Evolutionary conservation across 2,888 invertebrate species (phyloP), one percentile per base, ranked within the genome.

Genomic region (Nemoura dubitans): DNA sequence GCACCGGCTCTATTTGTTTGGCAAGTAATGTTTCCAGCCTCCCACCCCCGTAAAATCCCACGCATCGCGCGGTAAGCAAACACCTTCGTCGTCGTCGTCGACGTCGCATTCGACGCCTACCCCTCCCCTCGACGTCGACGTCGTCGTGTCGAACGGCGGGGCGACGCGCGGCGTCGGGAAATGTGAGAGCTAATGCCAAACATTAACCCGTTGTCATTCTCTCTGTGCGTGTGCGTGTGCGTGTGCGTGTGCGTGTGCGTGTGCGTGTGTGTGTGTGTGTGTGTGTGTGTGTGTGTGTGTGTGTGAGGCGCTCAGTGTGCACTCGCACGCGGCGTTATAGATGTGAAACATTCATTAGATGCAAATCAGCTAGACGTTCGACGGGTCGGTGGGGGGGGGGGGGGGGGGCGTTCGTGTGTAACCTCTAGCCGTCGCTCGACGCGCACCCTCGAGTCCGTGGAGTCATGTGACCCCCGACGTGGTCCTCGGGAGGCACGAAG

Each of bases 331-430:
- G n/a, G n/a, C n/a, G n/a, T n/a, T n/a, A n/a, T n/a, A n/a, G n/a
- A n/a, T n/a, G 59, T 59, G 59, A 59, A 59, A 59, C 59, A 59
- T 59, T 59, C 59, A 59, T 59, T 59, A 59, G 59, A 59, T 59
- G 59, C 59, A 59, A 59, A 59, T 59, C 14, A 59, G 21, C 21
- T 36, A 10, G 59, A 3, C 36, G 59, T 16, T 59, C 59, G 59
- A 21, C 2, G 59, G 14, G 21, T 36, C 16, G 59, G 59, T 59
- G 59, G 14, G 59, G 1, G 59, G 21, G 21, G 2, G 6, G 21
- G 59, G 14, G 59, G 1, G 59, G 14, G 3, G 14, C 59, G 59
- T 59, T 3, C 36, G 10, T 21, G 59, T 1, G 59, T 59, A 10
- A 59, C 59, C 59, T 59, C 59, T 59, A 59, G 2, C 59, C 21